A percentile compares a stretch with the other conserved stretches of the same genome.
Evolutionary conservation across 2,113 vertebrate genomes (phyloP).

Genomic region (Myotis davidii): DNA sequence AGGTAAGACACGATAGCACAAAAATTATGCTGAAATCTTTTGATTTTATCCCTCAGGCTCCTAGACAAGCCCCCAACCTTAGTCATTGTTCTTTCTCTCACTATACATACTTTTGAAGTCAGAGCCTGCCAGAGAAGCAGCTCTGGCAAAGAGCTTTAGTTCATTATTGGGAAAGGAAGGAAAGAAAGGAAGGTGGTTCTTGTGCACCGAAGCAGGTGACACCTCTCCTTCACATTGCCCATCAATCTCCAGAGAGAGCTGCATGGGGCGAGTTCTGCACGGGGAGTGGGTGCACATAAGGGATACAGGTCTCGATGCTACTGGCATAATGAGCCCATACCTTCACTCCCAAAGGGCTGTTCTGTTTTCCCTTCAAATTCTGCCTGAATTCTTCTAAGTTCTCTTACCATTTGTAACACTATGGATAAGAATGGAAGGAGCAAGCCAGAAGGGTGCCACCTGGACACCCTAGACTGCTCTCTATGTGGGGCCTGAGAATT

Average conservation of each 20-base stretch:
- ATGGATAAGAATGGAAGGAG: not conserved
- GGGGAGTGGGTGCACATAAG: not conserved
- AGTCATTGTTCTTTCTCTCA: not conserved
- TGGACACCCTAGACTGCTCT: not conserved
- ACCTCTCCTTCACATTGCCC: not conserved
- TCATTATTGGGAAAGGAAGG: not conserved
- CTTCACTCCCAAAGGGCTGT: not conserved
- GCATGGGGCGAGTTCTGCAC: not conserved
- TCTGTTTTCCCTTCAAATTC: not conserved
- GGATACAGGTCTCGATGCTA: accelerated
- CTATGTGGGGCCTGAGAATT: not conserved
- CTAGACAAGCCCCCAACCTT: not conserved
- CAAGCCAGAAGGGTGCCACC: not conserved
- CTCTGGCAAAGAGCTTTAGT: not conserved
- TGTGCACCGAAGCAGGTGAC: too few relatives aligned
- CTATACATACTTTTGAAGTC: not conserved
- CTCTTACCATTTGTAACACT: not conserved
- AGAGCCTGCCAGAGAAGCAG: not conserved
- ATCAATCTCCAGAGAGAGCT: not conserved
- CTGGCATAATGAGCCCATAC: not conserved
- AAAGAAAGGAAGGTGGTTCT: not conserved
- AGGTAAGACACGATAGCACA: not conserved
- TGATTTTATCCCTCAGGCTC: not conserved
- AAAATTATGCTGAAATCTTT: not conserved
- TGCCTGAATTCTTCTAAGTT: not conserved